Base-by-base conservation (phyloP, 2,113 vertebrate genomes). In the Cnemophilus loriae region DNA sequence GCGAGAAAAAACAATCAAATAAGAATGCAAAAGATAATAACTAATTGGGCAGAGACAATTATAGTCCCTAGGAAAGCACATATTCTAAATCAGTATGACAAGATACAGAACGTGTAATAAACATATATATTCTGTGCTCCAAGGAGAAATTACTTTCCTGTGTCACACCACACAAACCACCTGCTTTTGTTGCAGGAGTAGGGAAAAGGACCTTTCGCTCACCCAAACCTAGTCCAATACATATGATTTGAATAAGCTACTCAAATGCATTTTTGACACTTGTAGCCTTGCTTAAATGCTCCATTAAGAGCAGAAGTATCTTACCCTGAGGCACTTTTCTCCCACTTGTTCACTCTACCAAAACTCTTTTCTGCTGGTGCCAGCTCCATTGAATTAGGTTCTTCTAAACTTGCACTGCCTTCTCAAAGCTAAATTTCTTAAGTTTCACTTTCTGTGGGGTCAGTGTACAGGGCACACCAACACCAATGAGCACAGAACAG, bases 371-470 rank as follows among this genome's bases (percentile, higher is more conserved):
- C 65, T 82, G 77, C 52, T 47, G 37, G 21, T 47, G 70, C 42
- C 7, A 7, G 39, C 23, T 81, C 33, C 16, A 8, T 24, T 37
- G 59, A 86, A 67, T 19, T 20, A 32, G 7, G 16, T 53, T 82
- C 57, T 85, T 46, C 52, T 73, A 73, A 76, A 60, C 28, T 85
- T 41, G 49, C 57, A 26, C 18, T 65, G 67, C 33, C 50, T 76
- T 41, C 84, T 53, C 46, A 73, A 41, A 57, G 39, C n/a, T 33
- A 39, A 27, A 56, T 84, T 78, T 63, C 53, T 81, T 3, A 69
- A 56, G 42, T 85, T 94, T 80, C 90, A 44, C 49, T 89, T 95
- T 90, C 75, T 77, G 23, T 42, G 41, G 5, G 32, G 57, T 89
- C 42, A 57, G 53, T 28, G 26, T 9, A 22, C 0, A 0, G 55